Percentiles rank a stretch among this genome's conserved stretches.
These are phyloP conservation scores for Brachionus angularis DNA, from an alignment of 1,140 invertebrate species.

Conservation along the genomic window DNA sequence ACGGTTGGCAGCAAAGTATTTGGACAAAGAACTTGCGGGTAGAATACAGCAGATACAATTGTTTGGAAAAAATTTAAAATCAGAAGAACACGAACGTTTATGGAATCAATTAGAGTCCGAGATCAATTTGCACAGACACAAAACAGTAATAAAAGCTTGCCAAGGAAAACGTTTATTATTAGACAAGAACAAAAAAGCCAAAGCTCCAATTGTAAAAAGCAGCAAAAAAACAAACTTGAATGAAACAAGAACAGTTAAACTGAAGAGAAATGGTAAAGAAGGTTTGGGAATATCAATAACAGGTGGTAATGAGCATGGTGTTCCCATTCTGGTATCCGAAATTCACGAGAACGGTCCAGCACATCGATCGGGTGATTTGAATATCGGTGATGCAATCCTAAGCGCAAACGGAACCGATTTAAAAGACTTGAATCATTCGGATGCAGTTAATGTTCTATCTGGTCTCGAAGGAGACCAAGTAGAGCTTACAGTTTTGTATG, in stretches of 20 bases:
- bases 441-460: slow-evolving; percentile 70
- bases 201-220: background rate
- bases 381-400: slow-evolving; percentile 76
- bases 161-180: slow-evolving; percentile 50
- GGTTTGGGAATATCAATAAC: slow-evolving; percentile 77
- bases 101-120: slow-evolving; percentile 81
- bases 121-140: slow-evolving; percentile 76
- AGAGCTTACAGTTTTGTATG: slow-evolving; percentile 68
- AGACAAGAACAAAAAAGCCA: slow-evolving; percentile 57
- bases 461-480: slow-evolving; percentile 64
- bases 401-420: slow-evolving; percentile 73
- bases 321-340: slow-evolving; percentile 79
- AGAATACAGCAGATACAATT: slow-evolving; percentile 81
- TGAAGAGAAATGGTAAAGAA: slow-evolving; percentile 54
- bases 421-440: slow-evolving; percentile 66
- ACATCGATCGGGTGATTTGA: slow-evolving; percentile 66
- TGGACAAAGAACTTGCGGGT: slow-evolving; percentile 79
- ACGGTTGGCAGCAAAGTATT: slow-evolving; percentile 74
- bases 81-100: slow-evolving; percentile 72
- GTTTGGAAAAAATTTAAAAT: slow-evolving; percentile 68
- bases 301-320: slow-evolving; percentile 75
- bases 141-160: slow-evolving; percentile 68
- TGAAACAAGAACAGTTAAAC: background rate
- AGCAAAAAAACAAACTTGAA: background rate
- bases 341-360: slow-evolving; percentile 73